phyloP scores from a whole-genome alignment of 2,113 vertebrate genomes.

The Dissostichus mawsoni region DNA sequence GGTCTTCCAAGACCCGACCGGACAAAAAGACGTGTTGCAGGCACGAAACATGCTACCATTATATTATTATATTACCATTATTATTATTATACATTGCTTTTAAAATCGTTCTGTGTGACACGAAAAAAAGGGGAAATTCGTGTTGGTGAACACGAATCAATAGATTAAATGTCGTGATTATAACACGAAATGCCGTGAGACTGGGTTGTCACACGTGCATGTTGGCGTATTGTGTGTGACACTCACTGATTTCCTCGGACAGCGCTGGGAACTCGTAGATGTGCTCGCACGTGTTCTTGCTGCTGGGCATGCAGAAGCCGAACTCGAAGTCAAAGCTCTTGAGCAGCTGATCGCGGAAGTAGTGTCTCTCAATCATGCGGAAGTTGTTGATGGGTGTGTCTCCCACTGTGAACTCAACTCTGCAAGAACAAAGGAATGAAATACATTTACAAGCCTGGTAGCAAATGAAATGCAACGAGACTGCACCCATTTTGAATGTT shows the following conservation, averaged over 20 bases:
- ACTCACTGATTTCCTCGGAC: conserved; percentile 96
- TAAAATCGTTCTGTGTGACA: no score
- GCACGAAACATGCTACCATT: no score
- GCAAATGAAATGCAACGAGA: background rate
- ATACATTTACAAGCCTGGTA: background rate
- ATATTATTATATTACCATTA: no score
- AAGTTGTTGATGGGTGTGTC: conserved; percentile 97
- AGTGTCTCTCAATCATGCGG: conserved; percentile 99
- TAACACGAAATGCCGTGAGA: no score
- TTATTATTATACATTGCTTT: no score
- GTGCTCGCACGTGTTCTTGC: conserved; percentile 98
- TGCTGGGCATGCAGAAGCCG: conserved; percentile 99
- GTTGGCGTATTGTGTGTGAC: background rate
- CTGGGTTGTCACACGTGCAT: background rate
- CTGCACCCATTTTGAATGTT: background rate
- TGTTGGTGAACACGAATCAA: no score
- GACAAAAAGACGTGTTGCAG: no score
- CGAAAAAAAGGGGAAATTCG: no score
- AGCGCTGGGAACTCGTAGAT: conserved; percentile 98
- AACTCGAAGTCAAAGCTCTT: conserved; percentile 99
- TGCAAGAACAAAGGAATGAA: conserved; percentile 65
- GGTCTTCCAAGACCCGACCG: no score
- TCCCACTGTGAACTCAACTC: conserved; percentile 98
- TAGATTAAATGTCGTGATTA: no score
- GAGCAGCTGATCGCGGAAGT: conserved; percentile 94